Base-by-base conservation (phyloP, 2,113 vertebrate species). In the Spea multiplicata region DNA sequence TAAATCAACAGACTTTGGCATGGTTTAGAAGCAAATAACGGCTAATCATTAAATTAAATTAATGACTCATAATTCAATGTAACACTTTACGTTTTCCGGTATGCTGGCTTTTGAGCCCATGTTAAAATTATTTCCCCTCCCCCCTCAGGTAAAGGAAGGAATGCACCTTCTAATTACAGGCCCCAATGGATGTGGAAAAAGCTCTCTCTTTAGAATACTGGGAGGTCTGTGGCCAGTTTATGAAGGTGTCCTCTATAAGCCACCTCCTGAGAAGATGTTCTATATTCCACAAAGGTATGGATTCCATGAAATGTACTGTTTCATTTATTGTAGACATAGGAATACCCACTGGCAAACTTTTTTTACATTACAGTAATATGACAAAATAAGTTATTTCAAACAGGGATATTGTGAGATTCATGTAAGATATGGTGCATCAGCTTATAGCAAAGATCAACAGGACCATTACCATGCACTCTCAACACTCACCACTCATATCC, bases 151-250 rank as follows among this genome's bases (percentile, higher is more conserved):
- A 0, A 89, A 97, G 78, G 96, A 99, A 82, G 92, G 93, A 47
- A 98, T 99, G 97, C 96, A 99, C 86, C 93, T 99, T 73, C 84
- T 99, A 83, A 99, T 99, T 87, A 99, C 97, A 4, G 97, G 97
- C 46, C 97, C 97, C 7, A 99, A 99, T 76, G 97, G 97, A 80
- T 99, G 97, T 83, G 97, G 97, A 50, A 99, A 99, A 86, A 99
- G 97, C 84, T 99, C 97, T 0, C 93, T 99, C 70, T 99, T 99
- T 89, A 90, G 97, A 85, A 99, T 99, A 90, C 92, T 99, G 79
- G 95, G 96, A 48, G 97, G 97, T 7, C 83, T 99, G 48, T 99
- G 97, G 97, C 97, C 97, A 4, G 97, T 99, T 12, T 99, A 98
- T 67, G 92, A 92, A 57, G 97, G 97, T 69, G 89, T 93, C 50